Percentiles rank a stretch among this genome's conserved stretches.
Conservation (phyloP, 2,797 vertebrate species). For the Cephalopachus bancanus region DNA sequence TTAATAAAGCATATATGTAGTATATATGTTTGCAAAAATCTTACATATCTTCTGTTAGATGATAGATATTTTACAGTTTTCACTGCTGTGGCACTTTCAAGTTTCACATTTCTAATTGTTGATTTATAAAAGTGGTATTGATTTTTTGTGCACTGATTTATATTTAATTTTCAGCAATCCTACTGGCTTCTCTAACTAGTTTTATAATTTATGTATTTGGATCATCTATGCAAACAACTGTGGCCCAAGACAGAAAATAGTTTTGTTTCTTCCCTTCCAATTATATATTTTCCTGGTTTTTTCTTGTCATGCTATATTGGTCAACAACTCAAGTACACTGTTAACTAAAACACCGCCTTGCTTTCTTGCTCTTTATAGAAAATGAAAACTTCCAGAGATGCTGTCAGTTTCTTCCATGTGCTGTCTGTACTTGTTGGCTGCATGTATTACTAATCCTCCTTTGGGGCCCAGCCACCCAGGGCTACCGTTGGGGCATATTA, state of each 20-base stretch:
- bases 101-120: conserved; percentile 4
- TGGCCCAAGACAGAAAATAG: background rate
- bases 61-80: background rate
- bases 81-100: conserved; percentile 7
- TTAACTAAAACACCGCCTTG: background rate
- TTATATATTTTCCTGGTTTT: background rate
- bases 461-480: background rate
- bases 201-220: conserved; percentile 50
- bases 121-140: background rate
- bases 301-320: background rate
- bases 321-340: background rate
- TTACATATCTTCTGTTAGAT: background rate
- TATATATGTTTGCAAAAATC: background rate
- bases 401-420: background rate
- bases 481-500: background rate
- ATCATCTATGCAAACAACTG: conserved; percentile 13
- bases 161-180: conserved; percentile 34
- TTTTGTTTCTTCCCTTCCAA: conserved; percentile 43
- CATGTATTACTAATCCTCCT: background rate
- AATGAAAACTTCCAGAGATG: background rate
- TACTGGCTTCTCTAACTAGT: background rate
- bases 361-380: background rate
- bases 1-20: background rate
- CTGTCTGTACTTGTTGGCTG: background rate
- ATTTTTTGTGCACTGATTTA: background rate